Base-by-base conservation (phyloP, 2,113 vertebrate species). In the Passer domesticus region DNA sequence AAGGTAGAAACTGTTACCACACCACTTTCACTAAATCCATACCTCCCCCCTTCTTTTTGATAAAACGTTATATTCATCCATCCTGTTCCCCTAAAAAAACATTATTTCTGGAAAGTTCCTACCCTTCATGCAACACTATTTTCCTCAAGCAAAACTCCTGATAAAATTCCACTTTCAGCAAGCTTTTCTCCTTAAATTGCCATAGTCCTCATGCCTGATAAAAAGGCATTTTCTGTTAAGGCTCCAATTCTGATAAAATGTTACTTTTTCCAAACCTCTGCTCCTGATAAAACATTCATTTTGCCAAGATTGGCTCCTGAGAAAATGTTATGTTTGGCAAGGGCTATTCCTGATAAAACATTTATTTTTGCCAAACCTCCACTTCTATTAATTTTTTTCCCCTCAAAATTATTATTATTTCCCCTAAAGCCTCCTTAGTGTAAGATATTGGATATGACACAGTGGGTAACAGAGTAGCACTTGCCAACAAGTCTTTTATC, bases 311-410 rank as follows among this genome's bases (percentile, higher is more conserved):
- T 67, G 73, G 37, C 77, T 93, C 87, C 95, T 96, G 96, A 91
- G 66, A 94, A 97, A 97, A 97, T 92, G 92, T 97, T 98, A 85
- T 96, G 81, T 69, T 96, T 96, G 91, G 89, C 91, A 91, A 92
- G 11, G n/a, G 4, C 24, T 53, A 3, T 81, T 76, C 83, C 72
- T 92, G 70, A 88, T 95, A 79, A 86, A 97, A 94, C 43, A 90
- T 83, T 90, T 92, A 59, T 84, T 90, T 93, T 94, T 89, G 81
- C 87, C 92, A 97, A 95, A 92, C 56, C 53, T 67, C 77, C 47
- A 68, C 37, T 93, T 96, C 67, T 81, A 97, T 95, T 90, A 52
- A 77, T 92, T 96, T 95, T 96, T 94, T 85, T 37, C 20, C 52
- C 33, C 55, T 92, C 37, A 78, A 93, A 93, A 93, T 96, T 95